Conservation (phyloP, 2,797 vertebrate genomes). For the Lacerta agilis region DNA sequence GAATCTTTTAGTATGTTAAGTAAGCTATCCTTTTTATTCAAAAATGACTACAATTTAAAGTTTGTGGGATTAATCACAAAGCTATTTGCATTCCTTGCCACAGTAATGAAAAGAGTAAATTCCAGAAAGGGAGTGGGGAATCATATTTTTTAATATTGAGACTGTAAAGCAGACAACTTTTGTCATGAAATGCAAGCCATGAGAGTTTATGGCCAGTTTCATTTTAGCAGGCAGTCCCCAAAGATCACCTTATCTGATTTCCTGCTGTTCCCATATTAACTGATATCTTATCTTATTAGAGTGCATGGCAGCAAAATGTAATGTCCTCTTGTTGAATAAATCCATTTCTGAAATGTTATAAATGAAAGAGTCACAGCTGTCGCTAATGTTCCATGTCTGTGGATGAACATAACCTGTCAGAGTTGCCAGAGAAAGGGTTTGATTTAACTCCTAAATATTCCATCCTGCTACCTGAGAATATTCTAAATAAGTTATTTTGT, state of each 20-base stretch:
- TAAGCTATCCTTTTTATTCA: slow-evolving; percentile 20
- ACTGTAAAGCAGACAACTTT: slow-evolving; percentile 23
- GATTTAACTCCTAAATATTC: neutral
- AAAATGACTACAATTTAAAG: slow-evolving; percentile 12
- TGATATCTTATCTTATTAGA: slow-evolving; percentile 63
- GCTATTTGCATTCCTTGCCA: slow-evolving; percentile 43
- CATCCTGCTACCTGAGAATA: fast-evolving
- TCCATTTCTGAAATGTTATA: slow-evolving; percentile 27
- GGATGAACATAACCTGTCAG: slow-evolving; percentile 23
- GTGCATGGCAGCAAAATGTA: slow-evolving; percentile 47
- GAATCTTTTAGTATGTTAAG: slow-evolving; percentile 18
- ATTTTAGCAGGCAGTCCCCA: slow-evolving; percentile 38
- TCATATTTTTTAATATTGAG: slow-evolving; percentile 36
- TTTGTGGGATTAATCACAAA: slow-evolving; percentile 35
- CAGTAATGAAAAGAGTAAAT: slow-evolving; percentile 32
- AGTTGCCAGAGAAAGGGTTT: neutral
- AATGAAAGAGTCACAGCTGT: slow-evolving; percentile 37
- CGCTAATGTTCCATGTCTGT: slow-evolving; percentile 10
- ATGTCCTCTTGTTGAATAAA: slow-evolving; percentile 38
- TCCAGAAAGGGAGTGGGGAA: slow-evolving; percentile 22
- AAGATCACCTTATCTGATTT: slow-evolving; percentile 58
- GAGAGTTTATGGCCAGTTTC: slow-evolving; percentile 52
- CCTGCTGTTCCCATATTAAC: slow-evolving; percentile 58
- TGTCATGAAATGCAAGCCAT: slow-evolving; percentile 22
- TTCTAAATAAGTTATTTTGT: neutral